A percentile compares a stretch with the other conserved stretches of the same genome.
phyloP scores from a whole-genome alignment of 2,113 vertebrate species.

The Cepphus grylle region DNA sequence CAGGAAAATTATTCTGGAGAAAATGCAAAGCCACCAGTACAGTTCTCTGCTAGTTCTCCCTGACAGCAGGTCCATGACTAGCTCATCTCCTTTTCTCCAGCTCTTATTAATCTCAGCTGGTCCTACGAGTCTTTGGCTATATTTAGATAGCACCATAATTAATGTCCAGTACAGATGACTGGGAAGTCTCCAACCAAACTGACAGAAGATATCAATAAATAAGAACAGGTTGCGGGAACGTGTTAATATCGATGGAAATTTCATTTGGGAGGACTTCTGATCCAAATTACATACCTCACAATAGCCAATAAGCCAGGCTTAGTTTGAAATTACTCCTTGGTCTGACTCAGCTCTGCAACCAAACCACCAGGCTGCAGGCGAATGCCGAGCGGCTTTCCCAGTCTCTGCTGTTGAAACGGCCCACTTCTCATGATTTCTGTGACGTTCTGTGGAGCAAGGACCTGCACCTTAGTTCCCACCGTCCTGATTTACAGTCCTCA shows the following conservation, averaged over 20 bases:
- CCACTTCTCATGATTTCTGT: background rate
- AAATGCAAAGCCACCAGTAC: background rate
- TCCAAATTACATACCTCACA: background rate
- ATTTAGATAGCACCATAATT: background rate
- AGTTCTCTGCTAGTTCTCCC: background rate
- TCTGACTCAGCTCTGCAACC: background rate
- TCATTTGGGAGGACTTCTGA: background rate
- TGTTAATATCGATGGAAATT: background rate
- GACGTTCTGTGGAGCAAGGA: background rate
- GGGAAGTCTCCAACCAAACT: background rate
- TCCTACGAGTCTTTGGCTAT: background rate
- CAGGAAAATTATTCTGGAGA: background rate
- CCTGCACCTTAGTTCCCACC: background rate
- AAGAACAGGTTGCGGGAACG: background rate
- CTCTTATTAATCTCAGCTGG: background rate
- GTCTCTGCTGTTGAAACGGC: background rate
- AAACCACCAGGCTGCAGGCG: background rate
- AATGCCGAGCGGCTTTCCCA: fast-evolving
- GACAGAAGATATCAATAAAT: background rate
- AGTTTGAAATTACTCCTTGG: background rate
- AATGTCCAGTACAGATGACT: background rate
- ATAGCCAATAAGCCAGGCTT: background rate
- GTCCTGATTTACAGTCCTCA: background rate
- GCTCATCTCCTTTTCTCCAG: background rate
- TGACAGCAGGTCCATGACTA: background rate